Base-by-base conservation (phyloP, 2,888 invertebrate genomes). In the Leistus spinibarbis region DNA sequence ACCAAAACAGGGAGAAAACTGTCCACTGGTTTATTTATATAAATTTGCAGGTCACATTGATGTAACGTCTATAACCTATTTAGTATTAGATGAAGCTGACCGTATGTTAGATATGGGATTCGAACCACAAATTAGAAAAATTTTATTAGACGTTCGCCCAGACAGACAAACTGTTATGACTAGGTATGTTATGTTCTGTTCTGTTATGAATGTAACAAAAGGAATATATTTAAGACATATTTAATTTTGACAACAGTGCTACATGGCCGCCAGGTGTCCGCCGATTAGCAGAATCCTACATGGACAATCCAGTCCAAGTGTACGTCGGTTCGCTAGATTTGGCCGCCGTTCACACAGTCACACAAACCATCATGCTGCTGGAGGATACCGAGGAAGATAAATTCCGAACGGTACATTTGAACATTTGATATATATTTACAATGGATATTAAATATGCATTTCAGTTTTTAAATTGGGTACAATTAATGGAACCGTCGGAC, bases 111-210 rank as follows among this genome's bases (percentile, higher is more conserved):
- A 95, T 80, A 92, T 95, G 92, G 95, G 95, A 17, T 95, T 95
- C 82, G 95, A 94, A 81, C 94, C 94, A 2, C 95, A 92, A 89
- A 99, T 98, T 78, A 90, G 94, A 54, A 94, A 93, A 82, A 91
- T 93, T 13, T 86, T 96, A 78, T 87, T 94, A 76, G 92, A 93
- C 81, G 91, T 96, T 20, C 89, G 96, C 70, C 95, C 96, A 5
- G 96, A 96, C 82, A 87, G 97, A 70, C 97, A 98, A 84, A 96
- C 96, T n/a, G 91, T 98, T 0, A 97, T 98, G 97, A 98, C 98
- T 0, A 95, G 94, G 90, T 89, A 81, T 63, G 27, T 5, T 40
- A 40, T 66, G n/a, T n/a, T n/a, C n/a, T n/a, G n/a, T n/a, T n/a
- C n/a, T n/a, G n/a, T n/a, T n/a, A n/a, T n/a, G n/a, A n/a, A n/a